A percentile compares a stretch with the other conserved stretches of the same genome.
phyloP scores from a whole-genome alignment of 1,140 invertebrate genomes.

The Neodiprion lecontei region DNA sequence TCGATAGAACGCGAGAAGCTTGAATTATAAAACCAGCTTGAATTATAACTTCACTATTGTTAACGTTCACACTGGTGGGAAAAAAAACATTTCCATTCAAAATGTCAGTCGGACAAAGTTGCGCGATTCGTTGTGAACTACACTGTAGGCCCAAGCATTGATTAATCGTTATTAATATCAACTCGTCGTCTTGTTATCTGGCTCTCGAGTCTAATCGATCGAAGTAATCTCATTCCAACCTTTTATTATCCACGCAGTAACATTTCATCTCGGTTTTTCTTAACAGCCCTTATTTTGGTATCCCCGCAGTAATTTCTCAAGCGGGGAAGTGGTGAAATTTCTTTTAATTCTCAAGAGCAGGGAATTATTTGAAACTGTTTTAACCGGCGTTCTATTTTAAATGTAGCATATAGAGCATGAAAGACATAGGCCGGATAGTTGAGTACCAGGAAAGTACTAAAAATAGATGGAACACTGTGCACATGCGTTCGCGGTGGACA shows the following conservation, averaged over 20 bases:
- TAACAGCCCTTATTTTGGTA: too few species aligned
- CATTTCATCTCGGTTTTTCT: too few species aligned
- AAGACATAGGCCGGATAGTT: slow-evolving; percentile 1
- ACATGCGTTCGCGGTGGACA: slow-evolving; percentile 3
- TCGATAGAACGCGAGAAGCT: too few species aligned
- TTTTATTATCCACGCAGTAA: too few species aligned
- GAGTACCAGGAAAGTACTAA: slow-evolving; percentile 7
- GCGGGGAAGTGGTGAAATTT: not conserved
- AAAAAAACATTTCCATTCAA: too few species aligned
- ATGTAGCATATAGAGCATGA: slow-evolving; percentile 1
- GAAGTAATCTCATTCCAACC: not conserved
- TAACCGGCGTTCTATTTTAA: not conserved
- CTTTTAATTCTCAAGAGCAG: not conserved
- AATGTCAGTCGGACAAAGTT: not conserved
- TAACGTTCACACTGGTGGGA: too few species aligned
- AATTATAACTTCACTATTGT: too few species aligned
- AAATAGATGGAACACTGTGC: not conserved
- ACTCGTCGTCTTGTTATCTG: too few species aligned
- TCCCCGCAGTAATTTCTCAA: not conserved
- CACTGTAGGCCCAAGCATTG: not conserved
- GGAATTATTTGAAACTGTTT: not conserved
- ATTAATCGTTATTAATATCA: not conserved
- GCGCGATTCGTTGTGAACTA: not conserved
- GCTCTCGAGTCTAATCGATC: not conserved
- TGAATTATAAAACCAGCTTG: too few species aligned